Conservation (phyloP, 2,888 invertebrate genomes). For the Microplitis deprimator region DNA sequence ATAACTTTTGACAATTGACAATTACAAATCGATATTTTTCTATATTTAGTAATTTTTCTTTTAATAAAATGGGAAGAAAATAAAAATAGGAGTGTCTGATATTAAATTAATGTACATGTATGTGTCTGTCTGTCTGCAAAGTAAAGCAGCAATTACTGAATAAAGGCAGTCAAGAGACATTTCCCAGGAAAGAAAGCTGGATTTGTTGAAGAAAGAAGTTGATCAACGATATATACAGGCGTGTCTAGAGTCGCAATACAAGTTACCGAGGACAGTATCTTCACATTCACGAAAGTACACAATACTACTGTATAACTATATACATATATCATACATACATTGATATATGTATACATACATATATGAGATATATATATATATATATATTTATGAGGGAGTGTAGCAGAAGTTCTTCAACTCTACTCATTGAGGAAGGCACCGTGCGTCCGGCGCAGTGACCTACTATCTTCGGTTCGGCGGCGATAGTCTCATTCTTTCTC, state of each 20-base stretch:
- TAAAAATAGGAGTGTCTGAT: neutral
- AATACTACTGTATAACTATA: slow-evolving; percentile 12
- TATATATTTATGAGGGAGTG: slow-evolving; percentile 30
- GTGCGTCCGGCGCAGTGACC: slow-evolving; percentile 71
- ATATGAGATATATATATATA: slow-evolving; percentile 2
- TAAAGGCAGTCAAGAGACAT: slow-evolving; percentile 48
- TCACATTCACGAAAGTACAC: slow-evolving; percentile 47
- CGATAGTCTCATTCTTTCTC: slow-evolving; percentile 38
- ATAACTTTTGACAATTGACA: neutral
- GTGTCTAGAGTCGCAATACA: slow-evolving; percentile 25
- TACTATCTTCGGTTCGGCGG: slow-evolving; percentile 69
- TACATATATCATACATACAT: neutral
- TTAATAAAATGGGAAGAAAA: neutral
- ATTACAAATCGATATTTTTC: neutral
- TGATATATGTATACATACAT: no score
- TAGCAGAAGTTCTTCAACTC: slow-evolving; percentile 49
- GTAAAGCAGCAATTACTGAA: slow-evolving; percentile 9
- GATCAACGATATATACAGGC: slow-evolving; percentile 51
- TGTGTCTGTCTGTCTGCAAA: slow-evolving; percentile 43
- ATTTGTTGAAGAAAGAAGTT: slow-evolving; percentile 59
- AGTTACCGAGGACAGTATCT: slow-evolving; percentile 8
- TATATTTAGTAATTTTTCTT: neutral
- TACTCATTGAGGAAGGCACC: slow-evolving; percentile 64
- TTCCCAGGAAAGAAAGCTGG: slow-evolving; percentile 68
- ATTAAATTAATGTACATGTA: neutral